A percentile compares a stretch with the other conserved stretches of the same genome.
Conservation (phyloP, 1,140 invertebrate genomes). For the Kradibia gibbosae region DNA sequence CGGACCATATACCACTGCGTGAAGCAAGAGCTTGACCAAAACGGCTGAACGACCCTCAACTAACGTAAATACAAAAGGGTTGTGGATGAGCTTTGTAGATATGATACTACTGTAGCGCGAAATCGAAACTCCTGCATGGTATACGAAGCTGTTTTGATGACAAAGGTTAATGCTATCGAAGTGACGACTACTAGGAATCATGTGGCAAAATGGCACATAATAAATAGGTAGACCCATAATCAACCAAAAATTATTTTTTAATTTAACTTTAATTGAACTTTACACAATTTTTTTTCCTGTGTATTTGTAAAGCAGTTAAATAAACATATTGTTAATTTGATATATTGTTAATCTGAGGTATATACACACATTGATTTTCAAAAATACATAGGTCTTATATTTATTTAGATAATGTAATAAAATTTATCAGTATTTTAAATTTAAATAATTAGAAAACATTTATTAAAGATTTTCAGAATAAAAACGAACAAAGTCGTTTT, state of each 20-base stretch:
- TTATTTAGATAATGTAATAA: no score
- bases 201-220: slow-evolving; percentile 33
- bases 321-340: not conserved
- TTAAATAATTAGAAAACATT: no score
- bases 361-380: not conserved
- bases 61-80: slow-evolving; percentile 43
- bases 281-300: not conserved
- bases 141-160: slow-evolving; percentile 53
- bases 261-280: not conserved
- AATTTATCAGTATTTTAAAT: no score
- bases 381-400: no score
- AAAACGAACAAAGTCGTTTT: no score
- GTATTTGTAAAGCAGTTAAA: not conserved
- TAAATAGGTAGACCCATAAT: slow-evolving; percentile 4
- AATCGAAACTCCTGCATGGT: slow-evolving; percentile 50
- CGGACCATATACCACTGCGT: not conserved
- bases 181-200: slow-evolving; percentile 35
- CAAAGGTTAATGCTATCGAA: slow-evolving; percentile 53
- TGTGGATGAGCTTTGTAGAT: slow-evolving; percentile 51
- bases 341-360: no score
- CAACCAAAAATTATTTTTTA: not conserved
- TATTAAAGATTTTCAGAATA: no score
- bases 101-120: slow-evolving; percentile 52
- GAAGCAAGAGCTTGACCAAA: slow-evolving; percentile 39
- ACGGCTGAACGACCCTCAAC: slow-evolving; percentile 39